Evolutionary conservation across 2,113 vertebrate species (phyloP).

Genomic region (Equus quagga): DNA sequence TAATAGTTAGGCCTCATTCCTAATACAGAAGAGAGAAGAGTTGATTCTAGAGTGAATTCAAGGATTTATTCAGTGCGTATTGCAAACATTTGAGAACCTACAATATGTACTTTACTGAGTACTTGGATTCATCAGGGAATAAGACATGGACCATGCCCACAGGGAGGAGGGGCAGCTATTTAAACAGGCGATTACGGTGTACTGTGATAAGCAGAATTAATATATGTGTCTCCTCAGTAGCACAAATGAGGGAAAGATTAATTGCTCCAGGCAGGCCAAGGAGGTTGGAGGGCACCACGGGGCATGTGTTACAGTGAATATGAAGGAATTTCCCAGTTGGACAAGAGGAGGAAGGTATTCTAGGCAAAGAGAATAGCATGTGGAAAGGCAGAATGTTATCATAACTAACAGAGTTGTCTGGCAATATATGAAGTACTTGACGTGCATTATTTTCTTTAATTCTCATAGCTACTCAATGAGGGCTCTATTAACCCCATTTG

Average conservation of each 20-base stretch:
- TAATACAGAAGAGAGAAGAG: neutral
- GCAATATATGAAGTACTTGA: rapidly evolving
- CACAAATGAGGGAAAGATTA: neutral
- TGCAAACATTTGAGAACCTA: neutral
- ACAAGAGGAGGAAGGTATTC: neutral
- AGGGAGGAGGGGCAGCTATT: neutral
- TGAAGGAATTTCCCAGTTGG: neutral
- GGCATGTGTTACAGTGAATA: neutral
- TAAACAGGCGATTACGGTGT: neutral
- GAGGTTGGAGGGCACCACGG: neutral
- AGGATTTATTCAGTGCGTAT: neutral
- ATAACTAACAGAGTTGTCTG: neutral
- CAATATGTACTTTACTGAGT: neutral
- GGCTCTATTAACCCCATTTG: neutral
- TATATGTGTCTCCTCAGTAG: neutral
- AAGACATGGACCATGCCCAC: too few relatives aligned
- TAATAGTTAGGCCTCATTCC: neutral
- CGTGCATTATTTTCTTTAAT: neutral
- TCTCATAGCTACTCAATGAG: neutral
- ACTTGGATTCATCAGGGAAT: neutral
- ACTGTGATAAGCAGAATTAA: neutral
- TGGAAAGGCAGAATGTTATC: neutral
- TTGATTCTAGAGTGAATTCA: neutral
- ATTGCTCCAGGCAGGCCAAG: neutral
- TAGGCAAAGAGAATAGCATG: neutral